These are phyloP conservation scores for Mustela lutreola DNA, from an alignment of 2,113 vertebrate species.

Conservation along the genomic window DNA sequence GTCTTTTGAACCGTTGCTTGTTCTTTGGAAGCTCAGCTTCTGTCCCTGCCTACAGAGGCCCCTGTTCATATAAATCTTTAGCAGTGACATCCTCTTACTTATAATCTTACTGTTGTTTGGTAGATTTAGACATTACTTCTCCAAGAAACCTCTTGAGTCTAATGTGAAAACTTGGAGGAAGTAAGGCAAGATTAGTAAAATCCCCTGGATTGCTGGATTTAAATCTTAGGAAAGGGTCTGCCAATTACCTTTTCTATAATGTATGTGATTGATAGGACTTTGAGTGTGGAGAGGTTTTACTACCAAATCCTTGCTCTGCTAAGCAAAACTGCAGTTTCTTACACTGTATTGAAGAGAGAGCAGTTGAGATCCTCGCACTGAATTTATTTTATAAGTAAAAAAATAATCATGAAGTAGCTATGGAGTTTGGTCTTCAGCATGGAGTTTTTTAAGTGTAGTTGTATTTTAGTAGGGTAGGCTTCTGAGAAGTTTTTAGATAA, in stretches of 20 bases:
- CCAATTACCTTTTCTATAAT: background rate
- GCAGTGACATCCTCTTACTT: background rate
- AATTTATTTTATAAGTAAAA: constrained; percentile 25
- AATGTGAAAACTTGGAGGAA: background rate
- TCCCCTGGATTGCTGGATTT: background rate
- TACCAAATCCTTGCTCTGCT: background rate
- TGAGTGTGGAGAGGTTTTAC: background rate
- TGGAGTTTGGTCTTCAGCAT: background rate
- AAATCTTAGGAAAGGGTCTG: background rate
- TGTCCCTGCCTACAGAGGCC: background rate
- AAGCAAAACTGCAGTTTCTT: background rate
- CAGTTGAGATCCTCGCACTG: background rate
- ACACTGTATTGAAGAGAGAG: background rate
- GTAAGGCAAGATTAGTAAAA: background rate
- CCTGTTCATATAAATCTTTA: background rate
- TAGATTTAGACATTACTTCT: background rate
- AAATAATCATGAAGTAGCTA: background rate
- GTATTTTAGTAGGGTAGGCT: background rate
- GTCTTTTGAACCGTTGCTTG: background rate
- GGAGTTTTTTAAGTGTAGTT: background rate
- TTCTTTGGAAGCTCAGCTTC: constrained; percentile 26
- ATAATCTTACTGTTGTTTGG: background rate
- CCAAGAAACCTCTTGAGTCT: background rate
- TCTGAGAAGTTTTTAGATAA: background rate
- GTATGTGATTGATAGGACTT: background rate